Evolutionary conservation across 2,888 invertebrate species (phyloP), one percentile per base, ranked within the genome.

Genomic region (Cactoblastis cactorum): DNA sequence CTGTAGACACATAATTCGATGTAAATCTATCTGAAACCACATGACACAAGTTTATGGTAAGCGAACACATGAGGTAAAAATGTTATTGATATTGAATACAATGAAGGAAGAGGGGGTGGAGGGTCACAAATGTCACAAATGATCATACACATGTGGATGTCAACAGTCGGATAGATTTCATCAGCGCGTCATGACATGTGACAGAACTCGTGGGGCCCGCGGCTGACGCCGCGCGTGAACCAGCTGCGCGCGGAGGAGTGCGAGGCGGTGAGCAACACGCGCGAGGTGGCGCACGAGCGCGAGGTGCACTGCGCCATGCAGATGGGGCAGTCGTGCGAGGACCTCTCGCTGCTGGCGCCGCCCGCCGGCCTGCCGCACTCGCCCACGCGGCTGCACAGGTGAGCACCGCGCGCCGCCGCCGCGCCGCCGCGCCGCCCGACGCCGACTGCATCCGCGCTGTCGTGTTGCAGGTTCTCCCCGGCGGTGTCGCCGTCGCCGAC

Each of bases 261-360:
- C 71, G 94, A 95, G 3, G 97, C 96, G 74, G 91, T 95, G 14
- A 92, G 92, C 68, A 95, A 95, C 68, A 93, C 92, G 51, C 91
- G 97, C 52, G 98, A 98, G 84, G 94, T 95, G 52, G 96, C 96
- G 15, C 97, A 97, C 80, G 98, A 98, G 87, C 92, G 96, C 49
- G 97, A 97, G 81, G 92, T 97, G 49, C 96, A 97, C 79, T 94
- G 94, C 64, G 95, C 97, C 56, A 95, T 97, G 92, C 96, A 96
- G 84, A 97, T 98, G 86, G 97, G 97, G 1, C 97, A 97, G 78
- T 97, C 97, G 4, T 97, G 96, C 93, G 98, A 98, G 81, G 97
- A 97, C 83, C 91, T 98, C 32, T 94, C 95, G 5, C 69, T 92
- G 83, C 69, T 80, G 4, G 65, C 37, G 6, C 22, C 24, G 0